These are phyloP conservation scores for Drosophila sproati DNA, from an alignment of 1,140 invertebrate genomes.

Conservation along the genomic window DNA sequence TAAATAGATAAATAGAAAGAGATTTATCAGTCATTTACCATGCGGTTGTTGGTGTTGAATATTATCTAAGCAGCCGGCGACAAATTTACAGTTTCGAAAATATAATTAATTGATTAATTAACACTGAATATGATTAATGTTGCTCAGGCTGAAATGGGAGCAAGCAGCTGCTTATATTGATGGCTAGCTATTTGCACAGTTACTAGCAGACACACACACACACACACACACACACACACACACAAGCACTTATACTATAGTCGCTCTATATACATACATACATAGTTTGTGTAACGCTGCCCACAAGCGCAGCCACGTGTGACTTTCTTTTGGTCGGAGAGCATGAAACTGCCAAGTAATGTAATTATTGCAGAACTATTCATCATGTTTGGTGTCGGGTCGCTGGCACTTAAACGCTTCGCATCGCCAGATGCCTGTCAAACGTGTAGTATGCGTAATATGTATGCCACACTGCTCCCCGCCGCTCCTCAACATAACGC, in stretches of 20 bases:
- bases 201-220: constrained; percentile 10
- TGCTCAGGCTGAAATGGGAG: neutral
- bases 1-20: neutral
- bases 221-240: constrained; percentile 5
- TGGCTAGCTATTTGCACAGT: constrained; percentile 37
- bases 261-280: neutral
- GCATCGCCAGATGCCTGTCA: constrained; percentile 45
- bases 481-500: neutral
- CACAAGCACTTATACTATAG: neutral
- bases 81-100: constrained; percentile 74
- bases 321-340: constrained; percentile 62
- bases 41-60: neutral
- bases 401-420: constrained; percentile 57
- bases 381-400: constrained; percentile 70
- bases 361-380: constrained; percentile 80
- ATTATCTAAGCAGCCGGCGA: constrained; percentile 32
- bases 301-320: constrained; percentile 62
- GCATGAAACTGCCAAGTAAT: constrained; percentile 76
- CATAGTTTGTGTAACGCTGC: neutral
- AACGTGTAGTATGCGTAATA: constrained; percentile 48
- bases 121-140: constrained; percentile 71
- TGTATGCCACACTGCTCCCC: neutral
- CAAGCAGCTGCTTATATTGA: constrained; percentile 29
- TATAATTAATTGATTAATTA: constrained; percentile 81
- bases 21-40: constrained; percentile 56